Evolutionary conservation across 1,140 invertebrate genomes (phyloP), one percentile per base, ranked within the genome.

Genomic region (Eciton burchellii): DNA sequence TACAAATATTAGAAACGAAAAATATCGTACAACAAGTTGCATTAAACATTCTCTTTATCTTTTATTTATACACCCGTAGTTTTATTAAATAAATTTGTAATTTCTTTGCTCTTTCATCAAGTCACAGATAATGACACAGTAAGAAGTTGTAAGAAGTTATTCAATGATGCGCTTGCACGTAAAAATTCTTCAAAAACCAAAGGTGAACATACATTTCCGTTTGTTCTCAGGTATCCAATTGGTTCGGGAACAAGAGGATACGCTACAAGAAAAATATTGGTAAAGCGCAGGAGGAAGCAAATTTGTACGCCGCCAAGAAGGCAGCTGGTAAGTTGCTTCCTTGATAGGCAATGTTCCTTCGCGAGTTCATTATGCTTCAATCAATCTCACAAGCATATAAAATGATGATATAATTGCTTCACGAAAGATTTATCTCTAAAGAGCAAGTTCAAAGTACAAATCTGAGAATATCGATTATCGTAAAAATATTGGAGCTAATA

Each of bases 251-350:
- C 95, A 99, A 99, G 94, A 96, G 99, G 92, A 99, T 99, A 95
- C 97, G 99, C 91, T 99, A 99, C 95, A 99, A 99, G 97, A 99
- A 99, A 95, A 99, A 99, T 94, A 99, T 99, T 86, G 99, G 99
- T 86, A 99, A 99, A 95, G 99, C 99, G 74, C 99, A 99, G 94
- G 99, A 99, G 94, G 99, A 99, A 94, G 99, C 99, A 49, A 99
- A 99, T 94, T 95, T 99, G 88, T 99, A 99, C 94, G 99, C 99
- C 86, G 99, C 99, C 62, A 99, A 99, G 95, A 99, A 99, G 94
- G 98, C 99, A 91, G 98, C 99, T 84, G 98, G 98, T 96, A 94
- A 94, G 95, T 94, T 90, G 76, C 56, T 87, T 88, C 79, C 79
- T 68, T 74, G 81, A 85, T 9, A 70, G 86, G 72, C 85, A 76